Percentiles rank a stretch among this genome's conserved stretches.
Evolutionary conservation across 2,113 vertebrate genomes (phyloP).

Genomic region (Neolamprologus tretocephalus): DNA sequence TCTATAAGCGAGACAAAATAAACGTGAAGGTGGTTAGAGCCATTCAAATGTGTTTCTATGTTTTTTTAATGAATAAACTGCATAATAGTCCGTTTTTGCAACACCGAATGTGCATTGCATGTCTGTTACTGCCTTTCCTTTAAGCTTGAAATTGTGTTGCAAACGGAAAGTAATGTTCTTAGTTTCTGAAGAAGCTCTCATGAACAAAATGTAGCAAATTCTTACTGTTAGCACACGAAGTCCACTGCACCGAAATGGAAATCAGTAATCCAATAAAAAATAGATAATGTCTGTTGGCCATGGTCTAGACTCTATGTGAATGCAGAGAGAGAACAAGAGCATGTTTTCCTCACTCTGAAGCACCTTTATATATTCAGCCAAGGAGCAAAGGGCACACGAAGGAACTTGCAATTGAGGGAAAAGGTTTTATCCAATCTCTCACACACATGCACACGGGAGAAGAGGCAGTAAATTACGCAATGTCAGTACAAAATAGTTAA

Average conservation of each 20-base stretch:
- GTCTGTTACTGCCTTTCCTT: not conserved
- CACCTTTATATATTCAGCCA: conserved; percentile 29
- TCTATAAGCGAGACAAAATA: conserved; percentile 6
- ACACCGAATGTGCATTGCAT: not conserved
- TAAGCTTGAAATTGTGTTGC: not conserved
- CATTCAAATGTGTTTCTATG: not conserved
- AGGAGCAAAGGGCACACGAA: conserved; percentile 51
- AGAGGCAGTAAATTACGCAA: not conserved
- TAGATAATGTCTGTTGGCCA: conserved; percentile 16
- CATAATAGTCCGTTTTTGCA: not conserved
- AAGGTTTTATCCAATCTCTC: not conserved
- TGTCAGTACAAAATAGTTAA: not conserved
- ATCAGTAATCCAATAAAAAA: conserved; percentile 50
- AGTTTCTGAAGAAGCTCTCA: not conserved
- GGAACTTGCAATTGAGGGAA: not conserved
- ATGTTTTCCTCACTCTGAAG: not conserved
- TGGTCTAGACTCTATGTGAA: not conserved
- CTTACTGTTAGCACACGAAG: conserved; percentile 52
- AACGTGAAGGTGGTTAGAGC: not conserved
- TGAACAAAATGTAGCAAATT: not conserved
- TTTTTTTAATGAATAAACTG: not conserved
- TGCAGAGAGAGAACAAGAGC: not conserved
- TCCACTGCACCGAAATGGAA: conserved; percentile 28
- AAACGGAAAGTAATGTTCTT: not conserved
- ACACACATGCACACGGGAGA: not conserved